Evolutionary conservation across 2,888 invertebrate genomes (phyloP), one percentile per base, ranked within the genome.

Genomic region (Harpalus rufipes): DNA sequence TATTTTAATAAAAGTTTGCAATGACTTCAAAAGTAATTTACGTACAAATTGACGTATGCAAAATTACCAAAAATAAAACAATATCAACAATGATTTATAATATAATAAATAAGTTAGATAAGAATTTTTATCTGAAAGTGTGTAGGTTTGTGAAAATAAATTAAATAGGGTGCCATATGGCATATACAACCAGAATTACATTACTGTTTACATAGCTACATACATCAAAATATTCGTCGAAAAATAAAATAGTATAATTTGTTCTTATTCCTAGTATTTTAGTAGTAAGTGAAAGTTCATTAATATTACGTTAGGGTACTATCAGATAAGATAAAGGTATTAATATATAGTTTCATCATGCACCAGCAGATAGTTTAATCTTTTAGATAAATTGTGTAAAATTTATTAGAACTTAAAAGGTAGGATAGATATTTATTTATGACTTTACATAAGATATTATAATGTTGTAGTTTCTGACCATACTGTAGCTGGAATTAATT

Each of bases 11-110:
- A 51, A 51, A 51, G 12, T 12, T 51, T 51, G 2, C 12, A 3
- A 51, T 51, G 44, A 51, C 44, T 1, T 51, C 44, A 51, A 51
- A 12, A 51, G 12, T 5, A 51, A 51, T 51, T 12, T 51, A 5
- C 32, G 44, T 51, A 51, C 44, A 51, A 51, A 51, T 51, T 51
- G 44, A 51, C 44, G 44, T 51, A 51, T 51, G 44, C 12, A 51
- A 51, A 51, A 10, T 12, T 3, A 1, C 12, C 5, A 51, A 51
- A 12, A 6, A 4, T 3, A 12, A 51, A 10, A 3, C 12, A 51
- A 51, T 51, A 51, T 51, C 44, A 51, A 51, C 8, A 12, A 51
- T 51, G 12, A 51, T 51, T 51, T 12, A 51, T 51, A 12, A 51
- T 51, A 51, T 51, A 51, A 51, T 12, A 51, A 51, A 12, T 51